Percentiles rank a stretch among this genome's conserved stretches.
phyloP scores from a whole-genome alignment of 2,113 vertebrate genomes.

The Seriola rivoliana region DNA sequence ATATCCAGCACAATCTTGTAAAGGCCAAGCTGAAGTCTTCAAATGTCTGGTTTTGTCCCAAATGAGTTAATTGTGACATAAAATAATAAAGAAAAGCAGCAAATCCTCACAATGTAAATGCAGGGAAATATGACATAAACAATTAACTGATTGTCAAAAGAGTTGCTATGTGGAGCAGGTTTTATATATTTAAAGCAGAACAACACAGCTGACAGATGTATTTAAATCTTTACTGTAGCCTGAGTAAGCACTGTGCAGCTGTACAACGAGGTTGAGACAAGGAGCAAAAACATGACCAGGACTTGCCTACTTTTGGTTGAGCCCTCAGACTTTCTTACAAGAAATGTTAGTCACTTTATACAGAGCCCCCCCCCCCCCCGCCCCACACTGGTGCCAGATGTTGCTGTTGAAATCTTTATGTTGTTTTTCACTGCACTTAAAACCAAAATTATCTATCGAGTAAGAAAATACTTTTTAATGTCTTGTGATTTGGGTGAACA shows the following conservation, averaged over 20 bases:
- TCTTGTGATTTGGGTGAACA: neutral
- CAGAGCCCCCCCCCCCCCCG: neutral
- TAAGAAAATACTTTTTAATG: neutral
- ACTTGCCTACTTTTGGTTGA: no score
- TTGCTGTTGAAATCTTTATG: neutral
- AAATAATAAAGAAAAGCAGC: no score
- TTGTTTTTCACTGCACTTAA: no score
- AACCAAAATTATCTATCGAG: no score
- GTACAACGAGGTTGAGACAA: no score
- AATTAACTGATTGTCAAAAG: no score
- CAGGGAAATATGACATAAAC: no score
- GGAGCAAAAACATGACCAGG: neutral
- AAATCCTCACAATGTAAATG: neutral
- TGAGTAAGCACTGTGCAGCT: no score
- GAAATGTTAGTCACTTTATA: no score
- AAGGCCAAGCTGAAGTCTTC: neutral
- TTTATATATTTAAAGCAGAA: neutral
- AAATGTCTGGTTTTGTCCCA: neutral
- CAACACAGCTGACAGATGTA: neutral
- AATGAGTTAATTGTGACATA: neutral
- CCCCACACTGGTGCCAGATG: neutral
- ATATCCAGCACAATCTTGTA: no score
- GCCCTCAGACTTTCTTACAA: neutral
- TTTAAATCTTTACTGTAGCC: no score
- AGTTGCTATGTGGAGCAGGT: neutral